Percentiles rank a stretch among this genome's conserved stretches.
Conservation (phyloP, 2,888 invertebrate genomes). For the Hyalella azteca region DNA sequence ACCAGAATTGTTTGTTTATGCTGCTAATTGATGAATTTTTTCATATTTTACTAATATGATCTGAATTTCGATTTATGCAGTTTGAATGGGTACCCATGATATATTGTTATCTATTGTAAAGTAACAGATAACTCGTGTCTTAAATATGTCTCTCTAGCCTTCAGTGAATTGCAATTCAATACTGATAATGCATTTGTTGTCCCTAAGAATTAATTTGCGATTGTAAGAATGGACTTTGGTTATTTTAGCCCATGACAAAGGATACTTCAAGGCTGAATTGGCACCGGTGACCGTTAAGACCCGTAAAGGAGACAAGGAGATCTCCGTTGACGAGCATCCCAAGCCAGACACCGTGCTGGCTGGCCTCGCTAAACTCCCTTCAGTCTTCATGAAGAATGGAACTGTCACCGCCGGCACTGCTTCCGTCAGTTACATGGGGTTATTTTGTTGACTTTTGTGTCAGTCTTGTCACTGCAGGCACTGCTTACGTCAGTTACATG, state of each 20-base stretch:
- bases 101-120: too few species aligned
- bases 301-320: conserved; percentile 73
- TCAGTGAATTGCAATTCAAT: neutral
- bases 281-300: conserved; percentile 82
- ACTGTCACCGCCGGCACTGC: conserved; percentile 93
- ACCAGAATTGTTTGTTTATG: neutral
- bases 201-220: too few species aligned
- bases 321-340: conserved; percentile 92
- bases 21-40: neutral
- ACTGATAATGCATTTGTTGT: too few species aligned
- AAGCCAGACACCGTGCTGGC: conserved; percentile 86
- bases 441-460: neutral
- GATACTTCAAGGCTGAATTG: conserved; percentile 88
- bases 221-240: too few species aligned
- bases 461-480: conserved; percentile 84
- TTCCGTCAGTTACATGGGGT: conserved; percentile 71
- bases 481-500: conserved; percentile 78
- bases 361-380: conserved; percentile 79
- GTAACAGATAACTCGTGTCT: too few species aligned
- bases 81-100: too few species aligned
- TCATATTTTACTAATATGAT: too few species aligned
- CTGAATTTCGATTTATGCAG: too few species aligned
- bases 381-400: conserved; percentile 93
- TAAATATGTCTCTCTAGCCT: neutral
- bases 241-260: conserved; percentile 79